Evolutionary conservation across 2,888 invertebrate genomes (phyloP), one percentile per base, ranked within the genome.

Genomic region (Muscina levida): DNA sequence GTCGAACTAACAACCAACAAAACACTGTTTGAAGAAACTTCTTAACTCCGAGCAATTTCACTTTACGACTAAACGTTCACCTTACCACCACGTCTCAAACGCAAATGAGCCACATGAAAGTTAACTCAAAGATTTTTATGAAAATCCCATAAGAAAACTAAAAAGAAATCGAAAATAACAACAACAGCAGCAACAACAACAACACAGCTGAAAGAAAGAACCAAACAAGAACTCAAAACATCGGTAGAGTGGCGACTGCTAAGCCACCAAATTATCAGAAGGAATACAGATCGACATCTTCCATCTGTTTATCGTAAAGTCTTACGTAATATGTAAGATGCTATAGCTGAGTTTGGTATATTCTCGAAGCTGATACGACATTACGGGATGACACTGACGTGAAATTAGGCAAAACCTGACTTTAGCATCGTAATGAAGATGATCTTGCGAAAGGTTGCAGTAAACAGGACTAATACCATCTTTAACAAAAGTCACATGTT

Each of bases 41-140:
- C 57, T 70, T 15, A 11, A 48, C 42, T 1, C 44, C 22, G 17
- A 39, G 17, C 15, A 56, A 56, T 17, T 26, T 15, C 51, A 37
- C 31, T 56, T 44, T 24, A 68, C 57, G 11, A 65, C 67, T 53
- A 39, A 11, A 65, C 68, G 85, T 82, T 85, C 67, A 83, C 84
- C 77, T 84, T 84, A 82, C 79, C 84, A n/a, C n/a, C n/a, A 86
- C 84, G 83, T 84, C 84, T 84, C 76, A 83, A 86, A 86, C 85
- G 84, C 86, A 87, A 90, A 89, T 90, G 90, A 89, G 85, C 84
- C 85, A 84, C 85, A 86, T 85, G 84, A 86, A 85, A 85, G 84
- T 86, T 31, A 85, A 84, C 85, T 84, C 84, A 87, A 88, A 88
- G 87, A 87, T 87, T 90, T 89, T 89, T 89, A 89, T 88, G 85